phyloP scores from a whole-genome alignment of 2,113 vertebrate genomes.

The Myrmecobius fasciatus region DNA sequence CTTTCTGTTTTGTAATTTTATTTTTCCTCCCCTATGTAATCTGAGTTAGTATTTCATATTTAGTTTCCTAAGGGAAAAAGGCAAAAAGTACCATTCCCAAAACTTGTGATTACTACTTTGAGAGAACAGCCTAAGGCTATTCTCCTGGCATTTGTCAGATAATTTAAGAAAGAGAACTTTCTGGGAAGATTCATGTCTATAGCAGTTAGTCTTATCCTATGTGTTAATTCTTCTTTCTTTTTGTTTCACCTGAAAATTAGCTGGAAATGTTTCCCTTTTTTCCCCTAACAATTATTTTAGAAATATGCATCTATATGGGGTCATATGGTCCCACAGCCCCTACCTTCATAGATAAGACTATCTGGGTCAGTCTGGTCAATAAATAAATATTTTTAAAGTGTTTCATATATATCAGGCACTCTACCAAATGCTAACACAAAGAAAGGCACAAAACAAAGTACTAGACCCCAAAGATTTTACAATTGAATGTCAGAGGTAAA shows the following conservation, averaged over 20 bases:
- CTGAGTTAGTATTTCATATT: background rate
- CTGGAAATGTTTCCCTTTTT: background rate
- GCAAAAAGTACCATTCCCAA: background rate
- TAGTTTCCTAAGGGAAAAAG: background rate
- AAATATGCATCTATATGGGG: too few species aligned
- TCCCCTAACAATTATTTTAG: background rate
- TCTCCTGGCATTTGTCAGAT: background rate
- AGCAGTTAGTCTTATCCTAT: background rate
- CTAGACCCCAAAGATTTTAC: background rate
- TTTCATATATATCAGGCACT: background rate
- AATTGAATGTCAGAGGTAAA: background rate
- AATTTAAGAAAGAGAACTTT: background rate
- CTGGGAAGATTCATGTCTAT: background rate
- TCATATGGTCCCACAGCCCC: too few species aligned
- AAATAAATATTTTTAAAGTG: background rate
- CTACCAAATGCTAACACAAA: too few species aligned
- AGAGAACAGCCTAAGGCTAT: background rate
- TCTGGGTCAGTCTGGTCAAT: background rate
- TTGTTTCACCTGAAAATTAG: background rate
- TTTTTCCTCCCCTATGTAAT: background rate
- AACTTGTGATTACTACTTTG: background rate
- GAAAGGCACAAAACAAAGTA: background rate
- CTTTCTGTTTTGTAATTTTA: background rate
- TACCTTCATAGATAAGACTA: background rate
- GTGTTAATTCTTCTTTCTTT: background rate